Evolutionary conservation across 2,113 vertebrate species (phyloP).

Genomic region (Campylorhamphus procurvoides): DNA sequence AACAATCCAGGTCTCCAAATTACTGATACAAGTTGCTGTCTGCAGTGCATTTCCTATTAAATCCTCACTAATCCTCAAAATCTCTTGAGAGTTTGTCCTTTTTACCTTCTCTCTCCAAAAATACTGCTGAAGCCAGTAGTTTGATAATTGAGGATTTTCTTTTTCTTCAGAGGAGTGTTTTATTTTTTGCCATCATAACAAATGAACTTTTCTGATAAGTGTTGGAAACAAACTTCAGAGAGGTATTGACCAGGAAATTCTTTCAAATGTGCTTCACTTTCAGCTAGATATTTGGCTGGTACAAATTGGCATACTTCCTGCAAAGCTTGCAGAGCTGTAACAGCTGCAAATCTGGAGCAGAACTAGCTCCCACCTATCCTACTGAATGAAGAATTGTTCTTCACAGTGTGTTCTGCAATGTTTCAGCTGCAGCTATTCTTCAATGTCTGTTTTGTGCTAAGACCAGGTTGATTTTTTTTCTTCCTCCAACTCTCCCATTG

Average conservation of each 20-base stretch:
- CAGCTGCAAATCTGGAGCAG: not conserved
- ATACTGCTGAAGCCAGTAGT: not conserved
- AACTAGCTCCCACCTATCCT: not conserved
- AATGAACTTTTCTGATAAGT: not conserved
- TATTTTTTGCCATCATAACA: not conserved
- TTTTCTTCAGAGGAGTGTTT: not conserved
- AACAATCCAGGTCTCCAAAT: not conserved
- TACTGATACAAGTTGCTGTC: not conserved
- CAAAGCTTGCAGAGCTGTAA: not conserved
- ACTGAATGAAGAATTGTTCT: not conserved
- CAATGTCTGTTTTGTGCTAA: not conserved
- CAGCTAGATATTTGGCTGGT: not conserved
- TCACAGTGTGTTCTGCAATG: not conserved
- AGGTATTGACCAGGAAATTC: not conserved
- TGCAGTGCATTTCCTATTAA: not conserved
- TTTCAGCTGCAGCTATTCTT: not conserved
- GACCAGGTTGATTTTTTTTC: not conserved
- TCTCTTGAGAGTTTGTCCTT: not conserved
- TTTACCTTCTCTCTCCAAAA: not conserved
- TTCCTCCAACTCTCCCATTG: not conserved
- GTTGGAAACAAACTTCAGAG: not conserved
- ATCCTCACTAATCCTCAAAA: not conserved
- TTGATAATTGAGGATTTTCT: not conserved
- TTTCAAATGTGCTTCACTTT: not conserved
- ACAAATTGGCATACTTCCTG: not conserved